phyloP scores from a whole-genome alignment of 1,140 invertebrate genomes.

The Phenacoccus solenopsis region DNA sequence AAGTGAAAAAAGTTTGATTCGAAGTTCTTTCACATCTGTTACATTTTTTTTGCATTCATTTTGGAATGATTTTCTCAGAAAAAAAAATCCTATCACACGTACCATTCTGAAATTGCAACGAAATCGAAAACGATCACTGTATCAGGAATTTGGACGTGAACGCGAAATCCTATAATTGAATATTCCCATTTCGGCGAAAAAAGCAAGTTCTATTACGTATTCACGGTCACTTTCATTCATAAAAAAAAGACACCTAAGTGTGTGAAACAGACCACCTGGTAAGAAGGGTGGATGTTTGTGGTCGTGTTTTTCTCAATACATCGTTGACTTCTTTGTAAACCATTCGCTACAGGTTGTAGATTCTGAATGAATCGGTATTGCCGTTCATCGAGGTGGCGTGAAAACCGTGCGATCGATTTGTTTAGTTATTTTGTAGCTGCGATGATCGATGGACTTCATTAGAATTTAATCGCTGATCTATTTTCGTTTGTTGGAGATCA shows the following conservation, averaged over 20 bases:
- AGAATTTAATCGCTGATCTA: no score
- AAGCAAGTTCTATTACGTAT: background rate
- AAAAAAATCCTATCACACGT: no score
- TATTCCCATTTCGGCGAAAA: background rate
- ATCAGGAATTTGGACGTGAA: background rate
- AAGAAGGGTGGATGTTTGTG: background rate
- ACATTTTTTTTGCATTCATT: no score
- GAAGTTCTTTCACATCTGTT: no score
- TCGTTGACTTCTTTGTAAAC: background rate
- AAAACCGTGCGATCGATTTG: background rate
- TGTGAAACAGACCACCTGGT: background rate
- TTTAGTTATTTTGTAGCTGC: background rate
- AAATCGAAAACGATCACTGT: background rate
- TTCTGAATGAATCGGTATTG: background rate
- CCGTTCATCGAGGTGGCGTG: background rate
- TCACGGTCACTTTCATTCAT: background rate
- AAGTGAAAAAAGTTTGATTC: no score
- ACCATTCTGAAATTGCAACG: no score
- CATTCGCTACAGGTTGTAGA: background rate
- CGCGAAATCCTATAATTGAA: background rate
- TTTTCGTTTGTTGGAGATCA: no score
- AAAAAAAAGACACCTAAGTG: background rate
- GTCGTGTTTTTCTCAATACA: slow-evolving; percentile 1
- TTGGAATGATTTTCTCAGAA: no score
- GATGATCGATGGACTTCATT: slow-evolving; percentile 1